These are phyloP conservation scores for Acronicta leporina DNA, from an alignment of 2,888 invertebrate genomes.

Conservation along the genomic window DNA sequence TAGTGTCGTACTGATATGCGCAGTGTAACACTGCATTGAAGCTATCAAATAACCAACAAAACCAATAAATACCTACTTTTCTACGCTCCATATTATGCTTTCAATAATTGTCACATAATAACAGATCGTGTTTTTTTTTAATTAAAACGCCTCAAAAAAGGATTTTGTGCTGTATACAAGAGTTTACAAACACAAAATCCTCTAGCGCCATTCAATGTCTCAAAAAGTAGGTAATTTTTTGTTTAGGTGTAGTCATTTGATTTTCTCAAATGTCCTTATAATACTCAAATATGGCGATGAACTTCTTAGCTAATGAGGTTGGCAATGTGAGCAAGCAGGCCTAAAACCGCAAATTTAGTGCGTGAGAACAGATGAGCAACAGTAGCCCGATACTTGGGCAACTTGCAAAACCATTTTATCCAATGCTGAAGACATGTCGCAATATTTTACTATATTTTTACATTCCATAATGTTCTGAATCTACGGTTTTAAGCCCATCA, in stretches of 20 bases:
- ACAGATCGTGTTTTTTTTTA: too few relatives aligned
- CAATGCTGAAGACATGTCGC: neutral
- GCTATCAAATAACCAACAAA: neutral
- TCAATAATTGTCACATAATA: too few relatives aligned
- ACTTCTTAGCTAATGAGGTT: conserved; percentile 28
- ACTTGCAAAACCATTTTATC: neutral
- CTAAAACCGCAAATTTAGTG: neutral
- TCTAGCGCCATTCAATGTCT: too few relatives aligned
- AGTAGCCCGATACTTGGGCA: neutral
- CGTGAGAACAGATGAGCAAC: neutral
- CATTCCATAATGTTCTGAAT: neutral
- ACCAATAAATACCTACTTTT: neutral
- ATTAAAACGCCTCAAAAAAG: too few relatives aligned
- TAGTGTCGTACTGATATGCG: conserved; percentile 45
- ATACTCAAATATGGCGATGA: conserved; percentile 39
- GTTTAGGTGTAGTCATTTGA: neutral
- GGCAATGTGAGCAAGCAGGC: conserved; percentile 22
- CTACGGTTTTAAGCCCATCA: conserved; percentile 12
- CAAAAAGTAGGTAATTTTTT: neutral
- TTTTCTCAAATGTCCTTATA: conserved; percentile 14
- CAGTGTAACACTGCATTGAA: neutral
- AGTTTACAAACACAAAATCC: too few relatives aligned
- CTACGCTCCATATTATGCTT: neutral
- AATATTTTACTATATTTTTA: neutral
- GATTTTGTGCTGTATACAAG: too few relatives aligned